A percentile compares a stretch with the other conserved stretches of the same genome.
Conservation (phyloP, 2,888 invertebrate genomes). For the Stenolophus ochropezus region DNA sequence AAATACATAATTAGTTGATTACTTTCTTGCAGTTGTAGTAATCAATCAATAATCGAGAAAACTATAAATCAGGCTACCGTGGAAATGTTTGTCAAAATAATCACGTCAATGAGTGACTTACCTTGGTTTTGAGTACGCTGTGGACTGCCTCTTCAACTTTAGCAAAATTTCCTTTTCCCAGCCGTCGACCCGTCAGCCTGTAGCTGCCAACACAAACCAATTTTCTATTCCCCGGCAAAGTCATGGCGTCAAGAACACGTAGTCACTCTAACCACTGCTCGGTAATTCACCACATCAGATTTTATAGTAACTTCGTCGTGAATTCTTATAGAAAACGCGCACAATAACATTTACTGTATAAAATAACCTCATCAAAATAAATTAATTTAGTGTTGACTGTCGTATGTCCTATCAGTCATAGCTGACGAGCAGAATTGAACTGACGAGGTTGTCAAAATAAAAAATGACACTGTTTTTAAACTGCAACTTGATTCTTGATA, state of each 20-base stretch:
- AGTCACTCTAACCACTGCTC: constrained; percentile 4
- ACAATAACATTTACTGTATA: constrained; percentile 27
- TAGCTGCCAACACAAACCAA: constrained; percentile 82
- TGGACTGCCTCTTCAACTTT: constrained; percentile 85
- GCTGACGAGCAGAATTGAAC: too few relatives aligned
- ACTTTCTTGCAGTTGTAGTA: too few relatives aligned
- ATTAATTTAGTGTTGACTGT: constrained; percentile 39
- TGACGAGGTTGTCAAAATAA: constrained; percentile 11
- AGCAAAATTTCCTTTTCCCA: constrained; percentile 87
- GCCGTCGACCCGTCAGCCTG: constrained; percentile 80
- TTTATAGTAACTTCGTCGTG: constrained; percentile 32
- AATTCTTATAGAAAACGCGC: constrained; percentile 12
- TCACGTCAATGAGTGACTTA: constrained; percentile 67
- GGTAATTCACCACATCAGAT: constrained; percentile 44
- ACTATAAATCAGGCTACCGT: too few relatives aligned
- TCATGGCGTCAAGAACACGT: constrained; percentile 64
- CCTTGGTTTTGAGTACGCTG: constrained; percentile 81
- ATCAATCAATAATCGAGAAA: too few relatives aligned
- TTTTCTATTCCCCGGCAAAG: constrained; percentile 67
- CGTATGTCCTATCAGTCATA: constrained; percentile 11
- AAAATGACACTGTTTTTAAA: background rate
- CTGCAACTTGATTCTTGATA: background rate
- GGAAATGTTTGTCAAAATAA: background rate
- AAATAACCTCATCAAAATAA: constrained; percentile 50
- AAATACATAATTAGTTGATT: too few relatives aligned